phyloP scores from a whole-genome alignment of 2,797 vertebrate genomes.

The Hemitrygon akajei region DNA sequence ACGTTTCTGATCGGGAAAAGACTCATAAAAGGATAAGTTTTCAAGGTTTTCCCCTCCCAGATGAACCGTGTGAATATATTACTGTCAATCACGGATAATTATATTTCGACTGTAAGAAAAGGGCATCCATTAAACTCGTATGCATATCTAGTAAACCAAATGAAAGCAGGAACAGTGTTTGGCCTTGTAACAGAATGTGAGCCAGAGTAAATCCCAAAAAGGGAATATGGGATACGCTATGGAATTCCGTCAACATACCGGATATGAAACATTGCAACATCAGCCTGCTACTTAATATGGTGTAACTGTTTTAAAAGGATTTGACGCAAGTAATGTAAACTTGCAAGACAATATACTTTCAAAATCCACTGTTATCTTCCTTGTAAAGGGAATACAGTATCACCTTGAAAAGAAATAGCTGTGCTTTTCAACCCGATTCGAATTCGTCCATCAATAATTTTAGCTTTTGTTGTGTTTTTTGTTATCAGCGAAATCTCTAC shows the following conservation, averaged over 20 bases:
- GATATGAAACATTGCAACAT: conserved; percentile 64
- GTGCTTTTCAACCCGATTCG: not conserved
- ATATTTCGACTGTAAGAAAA: not conserved
- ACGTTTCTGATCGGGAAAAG: not conserved
- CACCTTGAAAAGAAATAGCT: not conserved
- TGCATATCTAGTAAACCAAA: conserved; percentile 52
- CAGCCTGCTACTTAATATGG: conserved; percentile 91
- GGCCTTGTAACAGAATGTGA: not conserved
- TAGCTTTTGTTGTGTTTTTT: not conserved
- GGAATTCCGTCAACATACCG: conserved; percentile 83
- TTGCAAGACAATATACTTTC: not conserved
- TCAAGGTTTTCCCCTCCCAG: conserved; percentile 53
- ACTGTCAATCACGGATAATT: conserved; percentile 56
- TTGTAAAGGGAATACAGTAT: not conserved
- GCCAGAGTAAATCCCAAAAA: conserved; percentile 61
- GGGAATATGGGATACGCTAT: conserved; percentile 68
- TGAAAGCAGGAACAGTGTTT: not conserved
- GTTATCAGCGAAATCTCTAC: not conserved
- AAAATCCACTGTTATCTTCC: not conserved
- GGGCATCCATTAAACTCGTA: conserved; percentile 49
- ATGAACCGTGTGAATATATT: conserved; percentile 65
- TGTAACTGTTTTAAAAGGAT: conserved; percentile 53
- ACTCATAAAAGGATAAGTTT: not conserved
- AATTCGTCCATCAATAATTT: no score
- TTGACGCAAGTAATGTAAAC: not conserved